Base-by-base conservation (phyloP, 1,140 invertebrate species). In the Bombus picipes region DNA sequence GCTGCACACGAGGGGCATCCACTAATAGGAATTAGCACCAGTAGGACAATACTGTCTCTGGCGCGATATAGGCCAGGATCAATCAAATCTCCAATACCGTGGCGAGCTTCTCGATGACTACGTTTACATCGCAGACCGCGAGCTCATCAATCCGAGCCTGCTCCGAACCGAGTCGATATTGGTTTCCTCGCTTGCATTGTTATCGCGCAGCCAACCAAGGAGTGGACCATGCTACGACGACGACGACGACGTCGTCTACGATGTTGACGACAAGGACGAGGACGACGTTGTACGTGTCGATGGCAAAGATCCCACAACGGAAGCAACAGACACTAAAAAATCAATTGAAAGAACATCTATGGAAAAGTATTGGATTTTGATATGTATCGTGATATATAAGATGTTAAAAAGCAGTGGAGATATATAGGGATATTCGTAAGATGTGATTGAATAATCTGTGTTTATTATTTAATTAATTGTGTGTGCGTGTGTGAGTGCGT, bases 61-160 rank as follows among this genome's bases (percentile, higher is more conserved):
- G 78, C 83, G 83, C 86, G 79, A 86, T 87, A 91, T 90, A 89
- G 86, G 85, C 87, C 87, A 86, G 85, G 87, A 91, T 92, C 91
- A 93, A 93, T 93, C 90, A 92, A 91, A 92, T 90, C 86, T 91
- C 91, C 87, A 90, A 92, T 91, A 90, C 89, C 87, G 89, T 85
- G 91, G 81, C 71, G 83, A 88, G 88, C 86, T 86, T 89, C 89
- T 91, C 85, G 89, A 90, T 88, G 89, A 91, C 91, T 92, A 86
- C 90, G 89, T 91, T 92, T 92, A 92, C 91, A 90, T 82, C 88
- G 73, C 83, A 90, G 90, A 92, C 91, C 88, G 90, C 90, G 91
- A 85, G 89, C 89, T 92, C 92, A 92, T 92, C 90, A 92, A 92
- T 92, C 89, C 89, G 89, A 81, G 80, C 87, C 90, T 88, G 86